Evolutionary conservation across 2,797 vertebrate genomes (phyloP), one percentile per base, ranked within the genome.

Genomic region (Salmo trutta): DNA sequence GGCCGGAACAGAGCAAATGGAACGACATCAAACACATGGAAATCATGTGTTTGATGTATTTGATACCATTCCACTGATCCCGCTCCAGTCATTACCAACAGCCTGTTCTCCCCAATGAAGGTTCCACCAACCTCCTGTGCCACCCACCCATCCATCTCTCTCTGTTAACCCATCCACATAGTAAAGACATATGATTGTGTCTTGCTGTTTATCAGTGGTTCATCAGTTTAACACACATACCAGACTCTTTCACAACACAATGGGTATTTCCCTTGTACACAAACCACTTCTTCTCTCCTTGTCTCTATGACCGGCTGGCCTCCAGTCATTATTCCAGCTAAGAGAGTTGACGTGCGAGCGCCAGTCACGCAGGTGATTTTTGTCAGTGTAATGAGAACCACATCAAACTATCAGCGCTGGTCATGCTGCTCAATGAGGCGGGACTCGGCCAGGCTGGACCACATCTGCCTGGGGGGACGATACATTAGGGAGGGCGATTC

Each of bases 381-480:
- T 41, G 71, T 59, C 75, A 56, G 54, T 47, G 72, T 74, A 67
- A 81, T 41, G 84, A 85, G 85, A 90, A 78, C 86, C 85, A 89
- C 88, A 89, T 86, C 78, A 85, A 82, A 83, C 77, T 75, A 70
- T 72, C 3, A 4, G 78, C 53, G 24, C 79, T 74, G 88, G 87
- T 90, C 89, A 87, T 79, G 73, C 36, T 65, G 77, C 71, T 68
- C 51, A 10, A 4, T 17, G 71, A 84, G 73, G 74, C 77, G 79
- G 54, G 65, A n/a, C 17, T 41, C 6, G 24, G 27, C 4, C 27
- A 15, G 10, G 69, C 64, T 31, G 24, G 69, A 83, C 71, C 73
- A 90, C 89, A 90, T 88, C 88, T 92, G 89, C 75, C 62, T 72
- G 0, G 77, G 72, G 78, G 82, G 33, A 79, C 82, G 80, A 74